Percentiles rank a stretch among this genome's conserved stretches.
These are phyloP conservation scores for Strigamia crassipes DNA, from an alignment of 2,888 invertebrate species.

Conservation along the genomic window DNA sequence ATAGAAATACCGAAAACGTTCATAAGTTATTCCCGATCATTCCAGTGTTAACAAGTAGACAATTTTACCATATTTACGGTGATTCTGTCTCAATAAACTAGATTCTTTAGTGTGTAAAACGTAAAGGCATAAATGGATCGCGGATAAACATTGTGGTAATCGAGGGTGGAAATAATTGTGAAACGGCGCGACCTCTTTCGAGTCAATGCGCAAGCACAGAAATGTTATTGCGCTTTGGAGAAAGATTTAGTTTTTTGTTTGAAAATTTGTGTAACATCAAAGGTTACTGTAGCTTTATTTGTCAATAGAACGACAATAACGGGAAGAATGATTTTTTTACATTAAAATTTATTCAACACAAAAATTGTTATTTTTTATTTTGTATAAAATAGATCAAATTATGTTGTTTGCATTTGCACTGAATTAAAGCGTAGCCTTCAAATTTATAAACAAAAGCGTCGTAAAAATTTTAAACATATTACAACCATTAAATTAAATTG, in stretches of 20 bases:
- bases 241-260: too few species aligned
- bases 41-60: not conserved
- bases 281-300: too few species aligned
- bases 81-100: too few species aligned
- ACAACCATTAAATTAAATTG: not conserved
- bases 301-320: too few species aligned
- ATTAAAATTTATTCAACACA: conserved; percentile 10
- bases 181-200: too few species aligned
- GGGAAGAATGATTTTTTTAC: not conserved
- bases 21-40: not conserved
- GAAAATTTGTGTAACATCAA: too few species aligned
- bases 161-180: too few species aligned
- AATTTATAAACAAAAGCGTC: not conserved
- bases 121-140: too few species aligned
- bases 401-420: not conserved
- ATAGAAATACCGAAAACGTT: not conserved
- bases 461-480: not conserved
- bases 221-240: too few species aligned
- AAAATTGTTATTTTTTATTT: not conserved
- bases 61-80: not conserved
- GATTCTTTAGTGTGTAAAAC: too few species aligned
- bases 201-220: too few species aligned
- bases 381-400: conserved; percentile 1
- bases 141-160: too few species aligned
- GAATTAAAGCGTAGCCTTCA: not conserved